These are phyloP conservation scores for Xestobium rufovillosum DNA, from an alignment of 2,888 invertebrate genomes.

Conservation along the genomic window DNA sequence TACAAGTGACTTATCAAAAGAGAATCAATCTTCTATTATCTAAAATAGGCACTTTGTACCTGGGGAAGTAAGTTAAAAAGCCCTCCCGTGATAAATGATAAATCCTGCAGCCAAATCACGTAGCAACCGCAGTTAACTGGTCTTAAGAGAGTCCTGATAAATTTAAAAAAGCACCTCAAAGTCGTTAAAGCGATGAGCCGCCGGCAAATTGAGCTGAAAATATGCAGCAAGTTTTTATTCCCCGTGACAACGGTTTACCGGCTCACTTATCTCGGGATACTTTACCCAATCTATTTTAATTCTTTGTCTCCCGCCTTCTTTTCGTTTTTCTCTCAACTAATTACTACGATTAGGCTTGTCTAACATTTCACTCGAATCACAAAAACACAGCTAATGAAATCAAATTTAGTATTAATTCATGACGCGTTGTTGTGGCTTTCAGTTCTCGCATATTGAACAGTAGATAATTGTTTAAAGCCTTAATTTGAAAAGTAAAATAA, in stretches of 20 bases:
- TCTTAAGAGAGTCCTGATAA: constrained; percentile 37
- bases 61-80: constrained; percentile 15
- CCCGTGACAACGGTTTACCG: constrained; percentile 32
- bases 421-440: too few species aligned
- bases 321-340: too few species aligned
- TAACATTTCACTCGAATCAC: too few species aligned
- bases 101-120: constrained; percentile 32
- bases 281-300: constrained; percentile 27
- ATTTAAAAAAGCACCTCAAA: constrained; percentile 41
- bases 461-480: too few species aligned
- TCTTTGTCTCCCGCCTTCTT: too few species aligned
- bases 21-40: constrained; percentile 32
- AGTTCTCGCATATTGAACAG: too few species aligned
- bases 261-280: constrained; percentile 27
- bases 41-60: constrained; percentile 19
- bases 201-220: constrained; percentile 42
- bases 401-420: too few species aligned
- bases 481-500: too few species aligned
- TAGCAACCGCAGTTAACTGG: constrained; percentile 32
- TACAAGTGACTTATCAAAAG: constrained; percentile 23
- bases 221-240: constrained; percentile 37
- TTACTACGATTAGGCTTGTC: too few species aligned
- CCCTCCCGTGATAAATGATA: constrained; percentile 24
- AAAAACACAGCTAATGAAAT: too few species aligned
- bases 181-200: constrained; percentile 40